Conservation (phyloP, 2,888 invertebrate genomes). For the Atethmia centrago region DNA sequence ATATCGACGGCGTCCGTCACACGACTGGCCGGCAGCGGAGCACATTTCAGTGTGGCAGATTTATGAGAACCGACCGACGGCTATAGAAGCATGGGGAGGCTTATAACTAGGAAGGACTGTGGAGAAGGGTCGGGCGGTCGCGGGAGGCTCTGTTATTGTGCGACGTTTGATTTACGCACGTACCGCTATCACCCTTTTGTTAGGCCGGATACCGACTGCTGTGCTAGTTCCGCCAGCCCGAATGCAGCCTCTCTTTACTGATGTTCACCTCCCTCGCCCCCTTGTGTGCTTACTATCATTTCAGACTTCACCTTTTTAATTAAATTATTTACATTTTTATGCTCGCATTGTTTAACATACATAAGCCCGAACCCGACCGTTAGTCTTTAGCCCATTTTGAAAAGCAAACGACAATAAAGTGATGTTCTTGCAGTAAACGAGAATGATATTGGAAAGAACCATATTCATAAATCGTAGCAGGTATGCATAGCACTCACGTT, state of each 20-base stretch:
- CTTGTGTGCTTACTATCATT: slow-evolving; percentile 43
- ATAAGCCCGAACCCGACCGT: slow-evolving; percentile 27
- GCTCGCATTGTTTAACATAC: slow-evolving; percentile 42
- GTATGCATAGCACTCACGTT: slow-evolving; percentile 1
- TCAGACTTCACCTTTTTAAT: slow-evolving; percentile 52
- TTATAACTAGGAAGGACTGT: slow-evolving; percentile 77
- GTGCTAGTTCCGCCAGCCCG: slow-evolving; percentile 85
- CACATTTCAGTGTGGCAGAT: slow-evolving; percentile 88
- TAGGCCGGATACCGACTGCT: slow-evolving; percentile 88
- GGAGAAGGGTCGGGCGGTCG: slow-evolving; percentile 78
- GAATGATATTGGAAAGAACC: neutral
- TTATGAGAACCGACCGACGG: slow-evolving; percentile 85
- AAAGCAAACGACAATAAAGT: slow-evolving; percentile 4
- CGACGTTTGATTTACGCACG: slow-evolving; percentile 90
- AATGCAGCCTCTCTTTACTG: slow-evolving; percentile 79
- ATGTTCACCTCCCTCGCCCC: slow-evolving; percentile 65
- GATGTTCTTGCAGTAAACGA: neutral
- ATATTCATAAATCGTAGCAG: neutral
- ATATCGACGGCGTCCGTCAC: slow-evolving; percentile 81
- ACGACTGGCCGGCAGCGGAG: slow-evolving; percentile 78
- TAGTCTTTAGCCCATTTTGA: slow-evolving; percentile 13
- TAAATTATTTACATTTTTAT: slow-evolving; percentile 53
- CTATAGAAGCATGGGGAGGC: slow-evolving; percentile 80
- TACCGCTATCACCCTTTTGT: slow-evolving; percentile 90
- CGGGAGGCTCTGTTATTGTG: slow-evolving; percentile 89